Evolutionary conservation across 2,113 vertebrate species (phyloP).

Genomic region (Podocnemis expansa): DNA sequence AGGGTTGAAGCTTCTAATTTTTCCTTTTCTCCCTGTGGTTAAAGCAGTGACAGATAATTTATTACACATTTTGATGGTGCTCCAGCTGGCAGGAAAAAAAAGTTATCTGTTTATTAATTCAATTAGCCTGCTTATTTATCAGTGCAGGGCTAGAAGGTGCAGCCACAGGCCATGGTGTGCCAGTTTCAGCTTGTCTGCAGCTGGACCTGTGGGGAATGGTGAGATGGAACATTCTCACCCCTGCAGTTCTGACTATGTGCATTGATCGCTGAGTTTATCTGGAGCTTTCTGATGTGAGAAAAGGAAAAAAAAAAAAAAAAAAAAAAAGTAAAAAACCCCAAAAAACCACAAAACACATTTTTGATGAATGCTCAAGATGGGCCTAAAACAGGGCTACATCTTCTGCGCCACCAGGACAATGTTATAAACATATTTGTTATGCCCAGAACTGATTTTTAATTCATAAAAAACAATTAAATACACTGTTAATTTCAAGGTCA

Average conservation of each 20-base stretch:
- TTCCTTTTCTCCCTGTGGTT: conserved; percentile 65
- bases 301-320: background rate
- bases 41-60: conserved; percentile 82
- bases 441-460: background rate
- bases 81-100: conserved; percentile 83
- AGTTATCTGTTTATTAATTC: conserved; percentile 90
- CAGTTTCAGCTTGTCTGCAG: conserved; percentile 40
- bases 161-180: conserved; percentile 72
- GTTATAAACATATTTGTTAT: background rate
- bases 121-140: conserved; percentile 86
- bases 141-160: conserved; percentile 73
- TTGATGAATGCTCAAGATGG: background rate
- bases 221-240: background rate
- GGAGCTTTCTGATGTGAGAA: background rate
- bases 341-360: no score
- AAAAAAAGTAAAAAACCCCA: background rate
- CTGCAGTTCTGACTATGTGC: accelerated
- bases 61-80: conserved; percentile 81
- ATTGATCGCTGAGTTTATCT: background rate
- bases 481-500: background rate
- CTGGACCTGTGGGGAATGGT: background rate
- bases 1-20: conserved; percentile 70
- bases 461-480: background rate
- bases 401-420: background rate
- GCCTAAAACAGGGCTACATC: background rate